Base-by-base conservation (phyloP, 2,888 invertebrate species). In the Lingula anatina region DNA sequence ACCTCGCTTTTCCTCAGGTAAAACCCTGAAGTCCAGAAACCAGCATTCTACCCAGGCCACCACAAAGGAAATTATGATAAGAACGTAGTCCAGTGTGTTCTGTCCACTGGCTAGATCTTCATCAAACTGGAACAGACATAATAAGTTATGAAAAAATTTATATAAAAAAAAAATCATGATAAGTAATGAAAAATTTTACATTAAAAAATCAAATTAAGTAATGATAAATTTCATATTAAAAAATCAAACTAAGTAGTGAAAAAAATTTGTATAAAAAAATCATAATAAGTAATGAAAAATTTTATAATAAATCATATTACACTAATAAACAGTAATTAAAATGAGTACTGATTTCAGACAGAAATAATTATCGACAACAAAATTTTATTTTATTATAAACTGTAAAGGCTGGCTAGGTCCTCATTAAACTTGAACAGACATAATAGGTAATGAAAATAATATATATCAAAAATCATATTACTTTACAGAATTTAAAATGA, bases 1-100 rank as follows among this genome's bases (percentile, higher is more conserved):
- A n/a, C n/a, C 31, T 31, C 31, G 31, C 35, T 83, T 75, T 76
- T 94, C 94, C 68, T 89, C 87, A 0, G 93, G 92, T 53, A 93
- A 81, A 0, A 94, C 93, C 61, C 89, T 83, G 76, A 90, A 91
- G 81, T 94, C 93, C 50, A 93, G 82, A 76, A 92, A 91, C 93
- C 93, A 94, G 0, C 90, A 89, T 77, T 94, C 93, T 2, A 89
- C 86, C 94, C 94, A 94, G 7, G 91, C 83, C 46, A 94, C 73
- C 2, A 92, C 84, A 78, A 94, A 93, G 1, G 91, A 90, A 0
- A 85, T 83, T 57, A 93, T 78, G 39, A 87, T 66, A 38, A 81
- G 59, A 37, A 87, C 80, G 47, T 88, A 88, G 50, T 73, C 73
- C 47, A 79, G 67, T 2, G 74, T 69, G 54, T 68, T 68, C 45